phyloP scores from a whole-genome alignment of 2,113 vertebrate genomes.

The Rhinoderma darwinii region DNA sequence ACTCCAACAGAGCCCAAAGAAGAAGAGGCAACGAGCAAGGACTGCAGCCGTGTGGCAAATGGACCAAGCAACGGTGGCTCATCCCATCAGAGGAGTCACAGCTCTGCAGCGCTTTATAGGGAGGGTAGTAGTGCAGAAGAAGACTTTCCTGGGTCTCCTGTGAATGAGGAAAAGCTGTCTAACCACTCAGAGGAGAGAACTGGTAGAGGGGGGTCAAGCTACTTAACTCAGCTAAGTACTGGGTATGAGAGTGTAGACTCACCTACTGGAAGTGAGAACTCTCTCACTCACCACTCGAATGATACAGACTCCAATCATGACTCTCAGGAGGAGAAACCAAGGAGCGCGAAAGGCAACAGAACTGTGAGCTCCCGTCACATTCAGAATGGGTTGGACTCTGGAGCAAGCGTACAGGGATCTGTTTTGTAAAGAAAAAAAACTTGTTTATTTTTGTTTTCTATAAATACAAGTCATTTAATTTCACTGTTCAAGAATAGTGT shows the following conservation, averaged over 20 bases:
- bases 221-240: slow-evolving; percentile 91
- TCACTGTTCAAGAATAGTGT: slow-evolving; percentile 79
- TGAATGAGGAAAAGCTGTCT: slow-evolving; percentile 90
- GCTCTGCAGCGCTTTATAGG: slow-evolving; percentile 89
- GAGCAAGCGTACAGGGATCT: slow-evolving; percentile 80
- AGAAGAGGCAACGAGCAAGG: slow-evolving; percentile 83
- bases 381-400: slow-evolving; percentile 97
- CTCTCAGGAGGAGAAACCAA: slow-evolving; percentile 92
- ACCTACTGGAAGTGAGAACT: slow-evolving; percentile 97
- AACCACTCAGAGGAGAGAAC: slow-evolving; percentile 93
- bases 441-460: slow-evolving; percentile 78
- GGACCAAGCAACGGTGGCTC: slow-evolving; percentile 93
- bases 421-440: slow-evolving; percentile 76
- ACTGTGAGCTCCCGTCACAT: slow-evolving; percentile 92
- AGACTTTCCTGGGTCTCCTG: slow-evolving; percentile 90
- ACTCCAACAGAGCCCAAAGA: slow-evolving; percentile 82
- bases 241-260: slow-evolving; percentile 99
- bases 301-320: slow-evolving; percentile 98
- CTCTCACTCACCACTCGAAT: slow-evolving; percentile 97
- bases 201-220: slow-evolving; percentile 84
- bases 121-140: slow-evolving; percentile 90
- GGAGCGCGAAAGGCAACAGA: slow-evolving; percentile 94
- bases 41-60: slow-evolving; percentile 92
- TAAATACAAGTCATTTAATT: slow-evolving; percentile 77
- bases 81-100: slow-evolving; percentile 83